phyloP scores from a whole-genome alignment of 2,797 vertebrate species.

The Chiroxiphia lanceolata region DNA sequence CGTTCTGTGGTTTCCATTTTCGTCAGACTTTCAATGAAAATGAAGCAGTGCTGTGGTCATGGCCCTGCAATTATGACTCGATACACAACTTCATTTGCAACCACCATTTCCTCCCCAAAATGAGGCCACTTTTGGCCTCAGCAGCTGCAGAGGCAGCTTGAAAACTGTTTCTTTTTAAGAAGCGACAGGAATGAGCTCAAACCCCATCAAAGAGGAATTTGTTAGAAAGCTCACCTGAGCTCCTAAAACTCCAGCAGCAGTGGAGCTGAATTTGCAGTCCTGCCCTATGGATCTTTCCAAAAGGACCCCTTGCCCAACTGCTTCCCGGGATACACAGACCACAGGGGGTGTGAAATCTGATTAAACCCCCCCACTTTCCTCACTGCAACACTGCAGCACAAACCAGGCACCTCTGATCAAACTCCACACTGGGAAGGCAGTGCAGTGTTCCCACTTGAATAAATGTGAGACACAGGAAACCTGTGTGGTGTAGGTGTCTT shows the following conservation, averaged over 20 bases:
- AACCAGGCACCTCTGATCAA: background rate
- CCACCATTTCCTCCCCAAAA: conserved; percentile 17
- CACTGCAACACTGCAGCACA: background rate
- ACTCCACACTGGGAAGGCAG: background rate
- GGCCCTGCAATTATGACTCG: background rate
- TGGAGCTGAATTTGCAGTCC: background rate
- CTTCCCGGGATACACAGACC: background rate
- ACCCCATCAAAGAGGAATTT: rapidly evolving
- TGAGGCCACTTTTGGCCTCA: background rate
- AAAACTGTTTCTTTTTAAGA: background rate
- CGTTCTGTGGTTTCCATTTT: background rate
- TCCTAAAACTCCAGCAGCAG: background rate
- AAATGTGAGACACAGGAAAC: background rate
- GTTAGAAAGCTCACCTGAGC: background rate
- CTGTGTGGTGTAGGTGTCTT: background rate
- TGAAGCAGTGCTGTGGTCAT: background rate
- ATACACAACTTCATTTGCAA: background rate
- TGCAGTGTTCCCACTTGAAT: rapidly evolving
- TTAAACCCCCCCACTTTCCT: background rate
- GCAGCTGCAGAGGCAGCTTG: background rate
- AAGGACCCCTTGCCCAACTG: background rate
- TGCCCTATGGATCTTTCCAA: background rate
- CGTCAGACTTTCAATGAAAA: background rate
- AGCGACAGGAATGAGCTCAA: background rate
- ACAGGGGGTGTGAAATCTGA: background rate